Percentiles rank a stretch among this genome's conserved stretches.
Conservation (phyloP, 2,797 vertebrate species). For the Sebastes alutus region DNA sequence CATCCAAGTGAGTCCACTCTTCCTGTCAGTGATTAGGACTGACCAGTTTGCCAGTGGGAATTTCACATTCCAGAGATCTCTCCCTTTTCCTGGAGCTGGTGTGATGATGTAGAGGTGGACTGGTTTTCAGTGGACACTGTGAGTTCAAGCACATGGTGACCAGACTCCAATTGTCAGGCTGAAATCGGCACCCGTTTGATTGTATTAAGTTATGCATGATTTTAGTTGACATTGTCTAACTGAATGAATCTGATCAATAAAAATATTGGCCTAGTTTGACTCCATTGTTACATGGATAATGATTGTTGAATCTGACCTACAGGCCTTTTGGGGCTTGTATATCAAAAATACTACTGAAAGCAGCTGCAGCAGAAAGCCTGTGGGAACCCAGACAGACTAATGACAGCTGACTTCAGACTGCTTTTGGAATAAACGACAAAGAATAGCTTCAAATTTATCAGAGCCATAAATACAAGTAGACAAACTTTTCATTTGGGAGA, state of each 20-base stretch:
- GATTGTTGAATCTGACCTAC: background rate
- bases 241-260: background rate
- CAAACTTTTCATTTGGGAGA: slow-evolving; percentile 37
- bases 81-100: slow-evolving; percentile 14
- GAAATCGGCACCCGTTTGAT: background rate
- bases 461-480: background rate
- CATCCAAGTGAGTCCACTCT: slow-evolving; percentile 25
- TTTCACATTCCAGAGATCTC: slow-evolving; percentile 29
- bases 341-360: background rate
- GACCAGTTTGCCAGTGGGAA: slow-evolving; percentile 17
- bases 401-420: slow-evolving; percentile 7
- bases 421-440: slow-evolving; percentile 6
- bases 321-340: background rate
- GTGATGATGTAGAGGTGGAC: slow-evolving; percentile 4
- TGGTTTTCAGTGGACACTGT: slow-evolving; percentile 3
- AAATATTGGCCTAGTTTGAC: background rate
- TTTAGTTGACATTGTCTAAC: background rate
- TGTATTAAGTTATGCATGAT: background rate
- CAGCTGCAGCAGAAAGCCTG: background rate
- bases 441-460: slow-evolving; percentile 6
- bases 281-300: background rate
- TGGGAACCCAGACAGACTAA: background rate
- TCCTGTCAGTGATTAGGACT: slow-evolving; percentile 34
- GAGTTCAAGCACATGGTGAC: slow-evolving; percentile 27
- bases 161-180: background rate